Conservation (phyloP, 2,113 vertebrate species). For the Geococcyx californianus region DNA sequence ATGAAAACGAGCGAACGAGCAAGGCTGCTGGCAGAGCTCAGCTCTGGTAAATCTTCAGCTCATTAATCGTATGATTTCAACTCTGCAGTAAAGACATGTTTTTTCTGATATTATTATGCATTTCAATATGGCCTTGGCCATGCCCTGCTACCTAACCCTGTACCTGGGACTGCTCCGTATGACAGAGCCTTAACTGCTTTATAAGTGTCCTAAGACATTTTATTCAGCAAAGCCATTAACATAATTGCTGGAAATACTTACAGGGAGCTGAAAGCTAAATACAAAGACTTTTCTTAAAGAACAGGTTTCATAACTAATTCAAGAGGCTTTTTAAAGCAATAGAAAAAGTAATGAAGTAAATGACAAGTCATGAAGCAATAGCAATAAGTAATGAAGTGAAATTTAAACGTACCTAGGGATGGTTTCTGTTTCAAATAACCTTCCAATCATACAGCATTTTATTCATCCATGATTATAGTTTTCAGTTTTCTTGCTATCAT, state of each 20-base stretch:
- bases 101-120: neutral
- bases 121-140: neutral
- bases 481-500: neutral
- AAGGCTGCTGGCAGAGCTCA: neutral
- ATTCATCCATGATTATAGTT: neutral
- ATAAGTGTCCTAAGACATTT: neutral
- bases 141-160: neutral
- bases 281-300: neutral
- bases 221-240: neutral
- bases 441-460: neutral
- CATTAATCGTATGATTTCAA: neutral
- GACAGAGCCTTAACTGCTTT: neutral
- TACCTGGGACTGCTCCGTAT: neutral
- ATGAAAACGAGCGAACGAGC: neutral
- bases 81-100: neutral
- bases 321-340: neutral
- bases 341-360: neutral
- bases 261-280: neutral
- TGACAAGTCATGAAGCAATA: neutral
- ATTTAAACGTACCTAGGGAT: neutral
- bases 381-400: neutral
- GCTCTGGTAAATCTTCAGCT: neutral
- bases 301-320: neutral
- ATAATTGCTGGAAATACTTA: neutral
- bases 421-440: neutral